Percentiles rank a stretch among this genome's conserved stretches.
Evolutionary conservation across 2,113 vertebrate species (phyloP).

Genomic region (Poeciliopsis prolifica): DNA sequence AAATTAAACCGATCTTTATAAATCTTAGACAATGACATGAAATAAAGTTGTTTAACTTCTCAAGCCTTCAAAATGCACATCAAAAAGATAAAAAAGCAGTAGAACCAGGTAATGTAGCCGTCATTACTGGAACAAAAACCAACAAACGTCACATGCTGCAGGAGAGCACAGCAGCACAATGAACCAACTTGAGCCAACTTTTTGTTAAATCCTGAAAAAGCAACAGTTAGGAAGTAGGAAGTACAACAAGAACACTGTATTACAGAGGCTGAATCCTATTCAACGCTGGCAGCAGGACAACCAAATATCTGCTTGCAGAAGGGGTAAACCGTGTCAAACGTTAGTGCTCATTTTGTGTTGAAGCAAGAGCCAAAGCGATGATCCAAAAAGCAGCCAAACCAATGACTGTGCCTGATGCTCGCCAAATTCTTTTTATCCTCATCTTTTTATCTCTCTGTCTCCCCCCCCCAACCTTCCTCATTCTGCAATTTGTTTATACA

Average conservation of each 20-base stretch:
- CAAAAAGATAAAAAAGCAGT: no score
- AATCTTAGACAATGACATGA: no score
- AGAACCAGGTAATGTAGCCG: neutral
- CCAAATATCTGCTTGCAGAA: constrained; percentile 55
- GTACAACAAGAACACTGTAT: constrained; percentile 31
- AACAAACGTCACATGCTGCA: constrained; percentile 27
- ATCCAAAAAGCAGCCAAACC: constrained; percentile 60
- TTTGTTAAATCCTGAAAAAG: constrained; percentile 28
- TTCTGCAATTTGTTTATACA: constrained; percentile 70
- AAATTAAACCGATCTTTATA: no score
- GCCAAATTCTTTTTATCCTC: constrained; percentile 59
- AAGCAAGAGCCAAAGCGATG: constrained; percentile 56
- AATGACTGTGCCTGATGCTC: constrained; percentile 42
- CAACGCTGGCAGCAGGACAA: constrained; percentile 52
- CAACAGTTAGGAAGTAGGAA: constrained; percentile 23
- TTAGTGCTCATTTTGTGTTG: constrained; percentile 50
- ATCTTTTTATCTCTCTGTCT: constrained; percentile 48
- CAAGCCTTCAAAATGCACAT: no score
- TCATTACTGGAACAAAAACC: constrained; percentile 1
- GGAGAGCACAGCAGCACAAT: constrained; percentile 23
- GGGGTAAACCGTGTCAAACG: constrained; percentile 47
- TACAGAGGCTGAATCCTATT: constrained; percentile 49
- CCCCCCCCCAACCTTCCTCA: neutral
- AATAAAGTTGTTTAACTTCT: no score
- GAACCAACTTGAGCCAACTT: constrained; percentile 24